A percentile compares a stretch with the other conserved stretches of the same genome.
Conservation (phyloP, 2,113 vertebrate genomes). For the Sinocyclocheilus maitianheensis region DNA sequence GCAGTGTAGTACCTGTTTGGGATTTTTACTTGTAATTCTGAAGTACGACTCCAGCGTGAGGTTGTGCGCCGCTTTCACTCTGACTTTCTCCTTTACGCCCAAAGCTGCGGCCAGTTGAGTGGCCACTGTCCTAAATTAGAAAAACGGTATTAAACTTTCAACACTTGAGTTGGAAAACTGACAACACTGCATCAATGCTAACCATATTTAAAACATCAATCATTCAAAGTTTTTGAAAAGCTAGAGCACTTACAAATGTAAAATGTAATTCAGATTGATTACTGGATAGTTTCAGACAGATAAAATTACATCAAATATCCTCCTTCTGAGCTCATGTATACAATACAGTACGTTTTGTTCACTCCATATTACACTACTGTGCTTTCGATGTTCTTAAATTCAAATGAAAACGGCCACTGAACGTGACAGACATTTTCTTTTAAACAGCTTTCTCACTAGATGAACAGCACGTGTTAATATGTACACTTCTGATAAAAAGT, state of each 20-base stretch:
- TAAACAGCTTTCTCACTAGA: background rate
- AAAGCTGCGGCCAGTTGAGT: conserved; percentile 81
- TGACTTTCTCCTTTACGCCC: conserved; percentile 83
- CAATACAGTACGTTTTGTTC: background rate
- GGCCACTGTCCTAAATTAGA: conserved; percentile 74
- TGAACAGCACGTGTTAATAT: background rate
- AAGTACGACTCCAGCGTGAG: conserved; percentile 83
- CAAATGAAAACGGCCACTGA: background rate
- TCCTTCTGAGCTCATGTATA: background rate
- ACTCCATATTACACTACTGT: background rate
- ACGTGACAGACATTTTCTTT: background rate
- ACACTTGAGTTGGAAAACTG: background rate
- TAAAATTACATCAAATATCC: background rate
- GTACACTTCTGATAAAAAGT: background rate
- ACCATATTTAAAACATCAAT: background rate
- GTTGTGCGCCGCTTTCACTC: conserved; percentile 78
- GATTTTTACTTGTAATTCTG: conserved; percentile 78
- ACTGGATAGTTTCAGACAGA: background rate
- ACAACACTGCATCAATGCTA: background rate
- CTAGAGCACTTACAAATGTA: background rate
- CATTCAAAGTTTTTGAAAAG: conserved; percentile 47
- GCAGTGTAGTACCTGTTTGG: conserved; percentile 81
- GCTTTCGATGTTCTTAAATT: background rate
- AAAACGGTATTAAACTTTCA: conserved; percentile 62
- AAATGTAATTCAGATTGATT: background rate